These are phyloP conservation scores for Drosophila micromelanica DNA, from an alignment of 1,140 invertebrate species.

Conservation along the genomic window DNA sequence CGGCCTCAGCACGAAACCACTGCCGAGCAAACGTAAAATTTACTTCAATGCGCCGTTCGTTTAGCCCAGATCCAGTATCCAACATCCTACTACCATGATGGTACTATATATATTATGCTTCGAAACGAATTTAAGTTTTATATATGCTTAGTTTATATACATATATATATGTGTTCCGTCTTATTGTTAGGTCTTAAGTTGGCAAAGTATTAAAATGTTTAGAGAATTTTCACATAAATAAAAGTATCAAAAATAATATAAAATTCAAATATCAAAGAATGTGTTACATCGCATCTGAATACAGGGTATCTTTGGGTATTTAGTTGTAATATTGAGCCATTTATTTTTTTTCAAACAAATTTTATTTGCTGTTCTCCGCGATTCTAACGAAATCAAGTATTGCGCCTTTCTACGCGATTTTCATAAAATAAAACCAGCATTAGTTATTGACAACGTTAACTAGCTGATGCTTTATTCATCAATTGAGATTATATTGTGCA, in stretches of 20 bases:
- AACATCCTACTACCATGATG: slow-evolving; percentile 12
- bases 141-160: slow-evolving; percentile 21
- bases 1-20: slow-evolving; percentile 70
- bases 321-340: no score
- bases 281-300: no score
- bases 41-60: slow-evolving; percentile 81
- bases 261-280: not conserved
- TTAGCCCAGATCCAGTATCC: slow-evolving; percentile 44
- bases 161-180: slow-evolving; percentile 48
- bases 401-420: not conserved
- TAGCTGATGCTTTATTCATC: slow-evolving; percentile 50
- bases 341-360: no score
- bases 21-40: slow-evolving; percentile 78
- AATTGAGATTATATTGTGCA: slow-evolving; percentile 46
- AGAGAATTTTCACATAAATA: slow-evolving; percentile 59
- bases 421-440: slow-evolving; percentile 3
- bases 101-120: slow-evolving; percentile 25
- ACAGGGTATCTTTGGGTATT: no score
- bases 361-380: no score
- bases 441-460: slow-evolving; percentile 42
- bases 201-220: slow-evolving; percentile 63
- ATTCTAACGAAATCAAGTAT: no score
- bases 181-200: slow-evolving; percentile 61
- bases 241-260: slow-evolving; percentile 15
- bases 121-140: slow-evolving; percentile 52